A percentile compares a stretch with the other conserved stretches of the same genome.
Evolutionary conservation across 2,888 invertebrate species (phyloP).

Genomic region (Hemistola chrysoprasaria): DNA sequence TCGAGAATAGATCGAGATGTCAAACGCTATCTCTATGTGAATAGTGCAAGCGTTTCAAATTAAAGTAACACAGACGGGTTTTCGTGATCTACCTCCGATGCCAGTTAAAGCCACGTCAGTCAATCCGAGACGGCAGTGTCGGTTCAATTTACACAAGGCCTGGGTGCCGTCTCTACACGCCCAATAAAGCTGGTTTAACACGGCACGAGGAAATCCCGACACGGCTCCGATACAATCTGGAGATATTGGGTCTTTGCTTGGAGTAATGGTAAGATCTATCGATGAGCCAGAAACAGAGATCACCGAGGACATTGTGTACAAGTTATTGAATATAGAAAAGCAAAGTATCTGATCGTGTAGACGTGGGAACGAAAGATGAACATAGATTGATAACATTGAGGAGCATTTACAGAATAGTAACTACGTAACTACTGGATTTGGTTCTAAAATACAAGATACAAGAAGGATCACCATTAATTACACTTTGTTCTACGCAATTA

Average conservation of each 20-base stretch:
- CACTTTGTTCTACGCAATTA: too few species aligned
- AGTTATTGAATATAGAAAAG: too few species aligned
- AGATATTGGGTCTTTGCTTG: slow-evolving; percentile 42
- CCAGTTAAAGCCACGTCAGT: slow-evolving; percentile 65
- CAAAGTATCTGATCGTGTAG: too few species aligned
- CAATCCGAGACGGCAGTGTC: slow-evolving; percentile 66
- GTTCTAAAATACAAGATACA: too few species aligned
- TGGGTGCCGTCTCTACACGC: slow-evolving; percentile 53
- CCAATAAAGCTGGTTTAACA: slow-evolving; percentile 68
- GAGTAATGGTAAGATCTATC: slow-evolving; percentile 20
- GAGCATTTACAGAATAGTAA: too few species aligned
- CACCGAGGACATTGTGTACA: slow-evolving; percentile 8
- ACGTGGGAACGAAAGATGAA: too few species aligned
- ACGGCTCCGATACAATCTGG: slow-evolving; percentile 32
- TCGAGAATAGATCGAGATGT: not conserved
- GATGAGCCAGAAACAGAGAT: not conserved
- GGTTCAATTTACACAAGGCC: slow-evolving; percentile 67
- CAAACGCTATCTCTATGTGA: not conserved
- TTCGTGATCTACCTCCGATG: slow-evolving; percentile 52
- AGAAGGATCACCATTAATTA: too few species aligned
- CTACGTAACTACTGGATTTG: too few species aligned
- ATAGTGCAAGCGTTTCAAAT: slow-evolving; percentile 14
- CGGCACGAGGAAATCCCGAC: slow-evolving; percentile 51
- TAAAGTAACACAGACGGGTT: slow-evolving; percentile 17
- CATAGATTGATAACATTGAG: too few species aligned